Percentiles rank a stretch among this genome's conserved stretches.
These are phyloP conservation scores for Papilio polyxenes DNA, from an alignment of 1,140 invertebrate genomes.

Conservation along the genomic window DNA sequence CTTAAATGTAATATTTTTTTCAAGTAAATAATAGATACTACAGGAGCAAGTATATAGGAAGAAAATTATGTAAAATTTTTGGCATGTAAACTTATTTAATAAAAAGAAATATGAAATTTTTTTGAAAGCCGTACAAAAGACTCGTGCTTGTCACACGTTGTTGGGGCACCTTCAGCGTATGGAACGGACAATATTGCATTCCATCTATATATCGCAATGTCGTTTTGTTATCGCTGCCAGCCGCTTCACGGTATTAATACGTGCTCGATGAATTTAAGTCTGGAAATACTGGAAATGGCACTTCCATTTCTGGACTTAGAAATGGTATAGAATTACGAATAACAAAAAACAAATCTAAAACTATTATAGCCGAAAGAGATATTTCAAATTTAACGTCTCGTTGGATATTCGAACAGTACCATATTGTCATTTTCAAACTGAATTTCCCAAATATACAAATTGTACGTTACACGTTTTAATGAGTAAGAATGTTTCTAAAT, in stretches of 20 bases:
- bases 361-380: too few species aligned
- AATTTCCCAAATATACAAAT: too few species aligned
- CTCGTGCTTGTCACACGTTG: neutral
- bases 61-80: neutral
- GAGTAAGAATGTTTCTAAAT: neutral
- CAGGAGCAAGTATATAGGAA: too few species aligned
- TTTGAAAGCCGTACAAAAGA: neutral
- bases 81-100: neutral
- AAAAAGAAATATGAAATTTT: neutral
- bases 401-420: too few species aligned
- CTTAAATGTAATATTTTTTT: neutral
- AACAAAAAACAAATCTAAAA: too few species aligned
- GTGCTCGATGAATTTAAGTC: neutral
- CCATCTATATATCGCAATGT: conserved; percentile 5
- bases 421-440: too few species aligned
- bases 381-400: too few species aligned
- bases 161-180: conserved; percentile 13
- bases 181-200: conserved; percentile 36
- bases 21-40: neutral
- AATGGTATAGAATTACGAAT: neutral
- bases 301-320: neutral
- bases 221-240: conserved; percentile 27
- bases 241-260: conserved; percentile 1
- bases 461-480: too few species aligned
- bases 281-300: neutral